A percentile compares a stretch with the other conserved stretches of the same genome.
phyloP scores from a whole-genome alignment of 2,888 invertebrate genomes.

The Sthenelais limicola region DNA sequence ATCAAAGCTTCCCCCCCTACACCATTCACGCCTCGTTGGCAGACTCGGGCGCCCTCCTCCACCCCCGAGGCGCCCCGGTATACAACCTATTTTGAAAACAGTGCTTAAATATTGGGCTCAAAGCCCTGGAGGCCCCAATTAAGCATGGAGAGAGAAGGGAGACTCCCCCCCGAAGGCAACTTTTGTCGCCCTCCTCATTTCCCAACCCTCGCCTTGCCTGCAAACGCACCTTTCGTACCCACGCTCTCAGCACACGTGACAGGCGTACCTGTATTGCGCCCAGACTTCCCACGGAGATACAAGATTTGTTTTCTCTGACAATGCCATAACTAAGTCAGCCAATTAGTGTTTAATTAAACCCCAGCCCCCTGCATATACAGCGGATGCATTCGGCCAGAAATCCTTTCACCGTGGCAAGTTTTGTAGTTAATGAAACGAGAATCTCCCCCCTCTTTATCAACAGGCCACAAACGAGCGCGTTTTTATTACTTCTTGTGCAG shows the following conservation, averaged over 20 bases:
- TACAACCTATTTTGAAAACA: conserved; percentile 28
- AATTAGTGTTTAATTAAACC: conserved; percentile 35
- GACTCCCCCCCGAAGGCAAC: conserved; percentile 3
- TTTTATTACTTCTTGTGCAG: conserved; percentile 1
- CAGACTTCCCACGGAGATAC: conserved; percentile 11
- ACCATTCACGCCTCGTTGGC: conserved; percentile 15
- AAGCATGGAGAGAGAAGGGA: too few relatives aligned
- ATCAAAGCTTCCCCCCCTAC: conserved; percentile 19
- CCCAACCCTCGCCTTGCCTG: background rate
- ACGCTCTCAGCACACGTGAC: background rate
- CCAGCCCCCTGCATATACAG: background rate
- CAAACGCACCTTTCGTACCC: background rate
- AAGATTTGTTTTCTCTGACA: background rate
- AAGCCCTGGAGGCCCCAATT: background rate
- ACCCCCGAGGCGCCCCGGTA: conserved; percentile 6
- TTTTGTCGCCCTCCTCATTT: background rate
- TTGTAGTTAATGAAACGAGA: conserved; percentile 23
- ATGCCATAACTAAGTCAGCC: conserved; percentile 3
- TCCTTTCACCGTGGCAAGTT: background rate
- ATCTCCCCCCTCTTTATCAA: conserved; percentile 32
- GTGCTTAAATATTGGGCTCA: background rate
- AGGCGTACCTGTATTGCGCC: background rate
- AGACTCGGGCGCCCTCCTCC: background rate
- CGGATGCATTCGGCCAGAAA: conserved; percentile 10
- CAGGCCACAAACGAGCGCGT: conserved; percentile 23